Base-by-base conservation (phyloP, 2,888 invertebrate genomes). In the Pyrrhopygopsis socrates region DNA sequence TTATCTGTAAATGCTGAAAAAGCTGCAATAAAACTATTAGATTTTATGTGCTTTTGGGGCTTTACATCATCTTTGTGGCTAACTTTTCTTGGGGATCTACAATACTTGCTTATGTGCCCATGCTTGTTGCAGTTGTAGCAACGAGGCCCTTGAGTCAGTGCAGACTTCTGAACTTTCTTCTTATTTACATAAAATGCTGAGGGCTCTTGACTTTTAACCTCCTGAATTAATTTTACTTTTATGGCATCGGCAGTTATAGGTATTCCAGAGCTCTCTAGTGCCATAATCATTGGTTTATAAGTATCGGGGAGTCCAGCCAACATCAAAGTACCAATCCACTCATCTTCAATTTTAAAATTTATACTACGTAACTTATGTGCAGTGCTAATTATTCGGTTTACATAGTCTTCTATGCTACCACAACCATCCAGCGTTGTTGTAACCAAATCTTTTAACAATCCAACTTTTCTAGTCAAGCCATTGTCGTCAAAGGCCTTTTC, bases 401-500 rank as follows among this genome's bases (percentile, higher is more conserved):
- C 84, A 77, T 91, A 91, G 0, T 86, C 84, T 58, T 93, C 90
- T 2, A 92, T 50, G 79, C 75, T 80, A 24, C 27, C 27, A 41
- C 88, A 74, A 4, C 73, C 75, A 50, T 86, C 87, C 24, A 88
- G 75, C 15, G 20, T 74, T 83, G 67, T 81, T 6, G 45, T 93
- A 0, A 88, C 82, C 13, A 92, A 58, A 34, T 94, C 91, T 77
- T 81, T 75, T 22, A 93, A 73, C 18, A 94, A 34, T 3, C 87
- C 90, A 29, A 92, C 88, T 70, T 70, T 63, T 0, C 90, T 58
- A 38, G 89, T 87, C 20, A 91, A 73, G 22, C 89, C 87, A 8
- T 73, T 78, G 71, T 91, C 93, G n/a, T 93, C 89, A 38, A 91
- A 93, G n/a, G 90, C 91, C 63, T 67, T 81, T 9, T 50, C 18